phyloP scores from a whole-genome alignment of 2,888 invertebrate genomes.

The Coenonympha glycerion region DNA sequence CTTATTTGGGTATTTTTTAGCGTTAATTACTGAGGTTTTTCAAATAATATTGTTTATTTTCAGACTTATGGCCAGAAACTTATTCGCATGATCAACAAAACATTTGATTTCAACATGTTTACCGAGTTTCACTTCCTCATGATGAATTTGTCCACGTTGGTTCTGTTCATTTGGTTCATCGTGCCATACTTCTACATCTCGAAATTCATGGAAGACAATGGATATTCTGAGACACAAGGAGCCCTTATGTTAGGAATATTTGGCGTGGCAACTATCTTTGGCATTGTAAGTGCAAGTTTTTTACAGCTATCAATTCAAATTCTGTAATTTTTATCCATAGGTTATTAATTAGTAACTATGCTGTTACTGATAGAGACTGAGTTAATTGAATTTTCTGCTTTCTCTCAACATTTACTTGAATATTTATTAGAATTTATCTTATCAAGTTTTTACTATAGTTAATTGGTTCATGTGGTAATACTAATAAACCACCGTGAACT shows the following conservation, averaged over 20 bases:
- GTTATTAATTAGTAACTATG: too few species aligned
- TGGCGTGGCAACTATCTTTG: conserved; percentile 91
- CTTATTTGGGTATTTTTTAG: too few species aligned
- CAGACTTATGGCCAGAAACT: conserved; percentile 85
- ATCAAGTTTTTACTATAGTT: too few species aligned
- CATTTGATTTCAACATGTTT: conserved; percentile 90
- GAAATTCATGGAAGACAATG: conserved; percentile 80
- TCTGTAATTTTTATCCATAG: too few species aligned
- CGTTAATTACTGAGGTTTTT: too few species aligned
- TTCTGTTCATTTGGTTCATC: conserved; percentile 95
- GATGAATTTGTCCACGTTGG: conserved; percentile 91
- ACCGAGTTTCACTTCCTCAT: conserved; percentile 86
- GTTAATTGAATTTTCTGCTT: too few species aligned
- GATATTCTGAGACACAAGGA: conserved; percentile 80
- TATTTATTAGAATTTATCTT: too few species aligned
- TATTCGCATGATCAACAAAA: conserved; percentile 79
- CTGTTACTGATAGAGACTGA: too few species aligned
- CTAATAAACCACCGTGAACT: background rate
- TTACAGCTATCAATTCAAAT: conserved; percentile 46
- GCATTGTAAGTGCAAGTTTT: conserved; percentile 80
- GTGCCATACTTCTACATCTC: conserved; percentile 96
- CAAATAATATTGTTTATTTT: too few species aligned
- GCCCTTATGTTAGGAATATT: conserved; percentile 89
- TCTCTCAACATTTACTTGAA: too few species aligned
- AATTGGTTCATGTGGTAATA: too few species aligned